Evolutionary conservation across 2,797 vertebrate genomes (phyloP).

Genomic region (Sebastolobus altivelis): DNA sequence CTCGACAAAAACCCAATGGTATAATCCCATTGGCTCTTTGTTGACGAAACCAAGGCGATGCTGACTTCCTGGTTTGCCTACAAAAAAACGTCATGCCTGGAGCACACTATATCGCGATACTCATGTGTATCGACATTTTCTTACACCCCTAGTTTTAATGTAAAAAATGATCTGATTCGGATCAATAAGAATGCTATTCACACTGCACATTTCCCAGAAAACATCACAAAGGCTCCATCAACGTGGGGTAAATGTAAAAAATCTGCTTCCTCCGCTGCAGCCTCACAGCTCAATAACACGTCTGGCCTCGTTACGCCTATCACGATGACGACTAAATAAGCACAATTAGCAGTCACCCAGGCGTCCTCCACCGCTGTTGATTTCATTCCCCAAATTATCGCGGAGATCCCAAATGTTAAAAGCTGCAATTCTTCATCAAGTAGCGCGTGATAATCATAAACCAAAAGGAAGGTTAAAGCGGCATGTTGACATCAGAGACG

Average conservation of each 20-base stretch:
- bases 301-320: conserved; percentile 82
- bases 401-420: conserved; percentile 46
- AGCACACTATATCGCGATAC: no score
- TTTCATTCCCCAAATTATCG: conserved; percentile 63
- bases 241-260: conserved; percentile 31
- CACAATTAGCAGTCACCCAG: conserved; percentile 80
- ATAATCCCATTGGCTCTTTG: no score
- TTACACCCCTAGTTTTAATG: neutral
- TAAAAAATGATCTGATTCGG: conserved; percentile 7
- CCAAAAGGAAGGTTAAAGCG: conserved; percentile 53
- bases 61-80: no score
- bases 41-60: no score
- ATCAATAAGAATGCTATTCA: neutral
- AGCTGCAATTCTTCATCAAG: conserved; percentile 54
- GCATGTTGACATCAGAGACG: conserved; percentile 39
- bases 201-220: neutral
- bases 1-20: no score
- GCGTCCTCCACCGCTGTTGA: conserved; percentile 59
- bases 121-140: no score
- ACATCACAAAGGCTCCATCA: conserved; percentile 25
- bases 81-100: no score
- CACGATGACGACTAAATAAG: conserved; percentile 85
- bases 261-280: conserved; percentile 48
- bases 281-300: conserved; percentile 81
- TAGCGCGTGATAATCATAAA: neutral